Percentiles rank a stretch among this genome's conserved stretches.
These are phyloP conservation scores for Mythimna ferrago DNA, from an alignment of 2,888 invertebrate species.

Conservation along the genomic window DNA sequence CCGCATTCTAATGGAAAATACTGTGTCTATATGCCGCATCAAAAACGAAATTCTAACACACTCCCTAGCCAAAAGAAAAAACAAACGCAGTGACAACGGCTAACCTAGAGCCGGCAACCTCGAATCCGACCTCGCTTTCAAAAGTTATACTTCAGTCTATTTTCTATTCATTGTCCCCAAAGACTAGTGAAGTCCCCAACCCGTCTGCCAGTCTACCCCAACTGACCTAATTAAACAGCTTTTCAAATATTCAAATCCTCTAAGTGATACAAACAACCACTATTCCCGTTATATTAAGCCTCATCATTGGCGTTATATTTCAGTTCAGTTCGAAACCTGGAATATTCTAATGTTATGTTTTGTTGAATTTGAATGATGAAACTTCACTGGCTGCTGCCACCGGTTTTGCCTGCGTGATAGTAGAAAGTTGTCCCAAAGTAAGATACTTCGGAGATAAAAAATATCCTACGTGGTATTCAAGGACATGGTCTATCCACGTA, in stretches of 20 bases:
- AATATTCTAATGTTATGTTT: not conserved
- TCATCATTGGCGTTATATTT: not conserved
- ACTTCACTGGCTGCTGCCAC: too few relatives aligned
- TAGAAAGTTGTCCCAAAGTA: too few relatives aligned
- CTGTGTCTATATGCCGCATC: too few relatives aligned
- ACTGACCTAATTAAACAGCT: constrained; percentile 35
- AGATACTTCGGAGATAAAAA: too few relatives aligned
- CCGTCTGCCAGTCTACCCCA: constrained; percentile 3
- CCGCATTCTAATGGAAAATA: too few relatives aligned
- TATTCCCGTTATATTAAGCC: constrained; percentile 19
- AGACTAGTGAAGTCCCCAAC: not conserved
- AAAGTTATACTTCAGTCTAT: not conserved
- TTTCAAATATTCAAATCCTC: constrained; percentile 15
- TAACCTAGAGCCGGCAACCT: constrained; percentile 1
- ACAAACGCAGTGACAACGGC: too few relatives aligned
- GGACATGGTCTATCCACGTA: too few relatives aligned
- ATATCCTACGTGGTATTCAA: too few relatives aligned
- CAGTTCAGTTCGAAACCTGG: not conserved
- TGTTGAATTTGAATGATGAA: too few relatives aligned
- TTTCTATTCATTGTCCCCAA: constrained; percentile 11
- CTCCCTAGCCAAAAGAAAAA: too few relatives aligned
- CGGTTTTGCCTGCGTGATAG: too few relatives aligned
- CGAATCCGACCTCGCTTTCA: not conserved
- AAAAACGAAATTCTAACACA: too few relatives aligned
- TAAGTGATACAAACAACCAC: constrained; percentile 6